Conservation (phyloP, 2,113 vertebrate species). For the Psilopsiagon aurifrons region DNA sequence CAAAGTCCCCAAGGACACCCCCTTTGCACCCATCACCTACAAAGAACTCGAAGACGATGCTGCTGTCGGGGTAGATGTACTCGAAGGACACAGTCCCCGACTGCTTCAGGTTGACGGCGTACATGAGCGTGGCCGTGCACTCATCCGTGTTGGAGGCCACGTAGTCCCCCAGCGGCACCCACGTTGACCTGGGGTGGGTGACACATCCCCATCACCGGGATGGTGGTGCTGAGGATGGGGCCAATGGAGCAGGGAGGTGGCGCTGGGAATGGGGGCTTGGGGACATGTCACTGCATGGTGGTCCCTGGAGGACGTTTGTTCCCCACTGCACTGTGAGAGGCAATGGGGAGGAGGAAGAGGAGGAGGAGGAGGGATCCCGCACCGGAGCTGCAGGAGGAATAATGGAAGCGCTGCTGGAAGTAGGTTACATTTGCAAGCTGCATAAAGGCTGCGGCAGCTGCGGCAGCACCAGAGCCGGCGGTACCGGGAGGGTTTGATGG, state of each 20-base stretch:
- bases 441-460: not conserved
- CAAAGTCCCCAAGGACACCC: not conserved
- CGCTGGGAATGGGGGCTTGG: too few relatives aligned
- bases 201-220: not conserved
- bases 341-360: not conserved
- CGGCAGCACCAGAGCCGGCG: not conserved
- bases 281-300: not conserved
- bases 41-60: conserved; percentile 94
- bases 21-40: conserved; percentile 72
- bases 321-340: fast-evolving
- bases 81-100: conserved; percentile 88
- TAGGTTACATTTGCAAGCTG: conserved; percentile 47
- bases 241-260: not conserved
- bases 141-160: conserved; percentile 93
- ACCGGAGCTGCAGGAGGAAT: conserved; percentile 24
- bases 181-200: conserved; percentile 82
- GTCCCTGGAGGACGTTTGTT: not conserved
- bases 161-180: conserved; percentile 87
- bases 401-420: conserved; percentile 34
- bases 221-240: not conserved
- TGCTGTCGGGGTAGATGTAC: conserved; percentile 91
- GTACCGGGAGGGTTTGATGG: not conserved
- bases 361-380: not conserved
- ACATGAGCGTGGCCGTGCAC: conserved; percentile 90
- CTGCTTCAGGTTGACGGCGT: conserved; percentile 90